Conservation (phyloP, 2,888 invertebrate species). For the Mythimna albipuncta region DNA sequence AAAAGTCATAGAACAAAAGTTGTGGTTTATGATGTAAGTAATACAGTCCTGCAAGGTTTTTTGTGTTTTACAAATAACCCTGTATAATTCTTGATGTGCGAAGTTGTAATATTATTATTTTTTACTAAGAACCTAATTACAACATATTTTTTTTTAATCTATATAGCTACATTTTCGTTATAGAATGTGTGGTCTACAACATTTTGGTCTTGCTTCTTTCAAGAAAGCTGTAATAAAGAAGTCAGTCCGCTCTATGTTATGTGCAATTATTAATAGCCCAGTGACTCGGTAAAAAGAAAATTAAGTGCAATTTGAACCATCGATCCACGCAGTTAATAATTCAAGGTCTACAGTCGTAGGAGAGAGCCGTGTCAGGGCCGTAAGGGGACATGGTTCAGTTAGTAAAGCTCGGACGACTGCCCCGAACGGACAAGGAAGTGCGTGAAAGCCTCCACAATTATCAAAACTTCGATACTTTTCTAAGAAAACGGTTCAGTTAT, state of each 20-base stretch:
- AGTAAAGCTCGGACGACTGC: background rate
- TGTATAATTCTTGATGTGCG: too few relatives aligned
- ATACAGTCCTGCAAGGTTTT: too few relatives aligned
- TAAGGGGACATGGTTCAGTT: background rate
- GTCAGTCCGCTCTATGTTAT: background rate
- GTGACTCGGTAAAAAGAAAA: background rate
- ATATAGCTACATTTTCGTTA: background rate
- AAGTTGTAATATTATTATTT: too few relatives aligned
- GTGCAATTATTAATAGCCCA: background rate
- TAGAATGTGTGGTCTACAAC: background rate
- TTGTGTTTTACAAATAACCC: too few relatives aligned
- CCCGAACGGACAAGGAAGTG: background rate
- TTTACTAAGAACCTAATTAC: too few relatives aligned
- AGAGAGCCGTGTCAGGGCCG: background rate
- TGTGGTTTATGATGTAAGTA: too few relatives aligned
- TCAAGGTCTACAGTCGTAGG: background rate
- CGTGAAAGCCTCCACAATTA: too few relatives aligned
- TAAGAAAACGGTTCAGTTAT: background rate
- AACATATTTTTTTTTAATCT: background rate
- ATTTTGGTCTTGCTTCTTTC: background rate
- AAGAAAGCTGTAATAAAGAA: background rate
- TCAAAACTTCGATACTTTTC: background rate
- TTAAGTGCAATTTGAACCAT: conserved; percentile 14
- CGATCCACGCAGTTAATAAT: background rate
- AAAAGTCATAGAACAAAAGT: too few relatives aligned